Base-by-base conservation (phyloP, 2,113 vertebrate species). In the Otolemur garnettii region DNA sequence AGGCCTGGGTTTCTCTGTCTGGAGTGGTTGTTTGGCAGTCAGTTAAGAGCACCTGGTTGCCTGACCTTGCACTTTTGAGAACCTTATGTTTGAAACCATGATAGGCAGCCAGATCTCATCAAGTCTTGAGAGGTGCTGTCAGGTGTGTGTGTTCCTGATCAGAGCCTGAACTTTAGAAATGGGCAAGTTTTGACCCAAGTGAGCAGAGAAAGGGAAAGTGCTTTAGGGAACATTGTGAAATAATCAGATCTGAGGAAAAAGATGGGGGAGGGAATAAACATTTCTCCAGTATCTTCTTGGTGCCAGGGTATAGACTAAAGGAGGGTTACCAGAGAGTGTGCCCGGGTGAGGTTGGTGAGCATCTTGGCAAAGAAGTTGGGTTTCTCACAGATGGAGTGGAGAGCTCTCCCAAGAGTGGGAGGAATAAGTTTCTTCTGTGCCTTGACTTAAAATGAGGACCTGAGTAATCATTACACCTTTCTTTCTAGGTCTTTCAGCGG, bases 401-500 rank as follows among this genome's bases (percentile, higher is more conserved):
- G 42, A 42, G 75, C 38, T 26, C 5, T 72, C 4, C 8, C 2
- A 9, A 4, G 2, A 10, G 38, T 35, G 22, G 35, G 55, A 89
- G 53, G 69, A 75, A 21, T 64, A 5, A 11, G 14, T 85, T 81
- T 57, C 24, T 77, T 95, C 30, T 35, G 24, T 64, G 24, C 19
- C 45, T 84, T 62, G 53, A 6, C 75, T 90, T 66, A 26, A 82
- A 75, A 1, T 24, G 38, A 72, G 57, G 11, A 55, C 2, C 35
- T 53, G 19, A 0, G 19, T 72, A 64, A 81, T 28, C 42, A 72
- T 68, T 18, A 33, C 3, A 3, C 71, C 60, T 95, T 91, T 97
- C 89, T 86, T 72, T 98, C 55, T 98, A 99, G 99, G 98, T 97
- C 99, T 99, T 69, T 99, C 99, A 24, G 98, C 99, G 97, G 99